Evolutionary conservation across 2,113 vertebrate species (phyloP).

Genomic region (Aphyosemion australe): DNA sequence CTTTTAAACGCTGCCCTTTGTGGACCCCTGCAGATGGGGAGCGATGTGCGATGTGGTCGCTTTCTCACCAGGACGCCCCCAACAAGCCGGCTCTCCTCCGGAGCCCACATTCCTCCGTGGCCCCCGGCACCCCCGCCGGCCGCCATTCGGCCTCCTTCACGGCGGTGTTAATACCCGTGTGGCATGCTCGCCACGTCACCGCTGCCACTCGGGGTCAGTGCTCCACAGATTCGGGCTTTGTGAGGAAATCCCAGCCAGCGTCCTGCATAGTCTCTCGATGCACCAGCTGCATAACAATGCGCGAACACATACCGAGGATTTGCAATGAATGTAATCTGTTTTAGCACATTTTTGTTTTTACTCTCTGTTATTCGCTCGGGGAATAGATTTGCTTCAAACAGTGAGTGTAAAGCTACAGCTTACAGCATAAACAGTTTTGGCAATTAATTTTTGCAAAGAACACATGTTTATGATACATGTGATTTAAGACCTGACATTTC

Average conservation of each 20-base stretch:
- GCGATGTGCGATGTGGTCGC: slow-evolving; percentile 28
- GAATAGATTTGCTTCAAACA: background rate
- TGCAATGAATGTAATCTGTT: slow-evolving; percentile 22
- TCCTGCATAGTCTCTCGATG: slow-evolving; percentile 2
- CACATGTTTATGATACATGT: slow-evolving; percentile 26
- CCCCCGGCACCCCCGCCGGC: slow-evolving; percentile 22
- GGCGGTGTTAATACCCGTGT: slow-evolving; percentile 49
- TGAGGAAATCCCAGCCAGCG: slow-evolving; percentile 31
- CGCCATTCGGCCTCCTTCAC: slow-evolving; percentile 1
- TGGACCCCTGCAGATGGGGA: slow-evolving; percentile 52
- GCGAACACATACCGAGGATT: slow-evolving; percentile 28
- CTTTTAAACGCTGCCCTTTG: slow-evolving; percentile 47
- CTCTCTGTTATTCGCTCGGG: slow-evolving; percentile 42
- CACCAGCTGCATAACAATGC: background rate
- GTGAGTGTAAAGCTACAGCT: background rate
- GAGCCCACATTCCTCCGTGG: slow-evolving; percentile 16
- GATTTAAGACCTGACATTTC: slow-evolving; percentile 25
- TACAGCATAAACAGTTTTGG: slow-evolving; percentile 16
- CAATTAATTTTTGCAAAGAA: slow-evolving; percentile 36
- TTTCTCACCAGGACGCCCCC: slow-evolving; percentile 37
- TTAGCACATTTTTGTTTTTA: slow-evolving; percentile 35
- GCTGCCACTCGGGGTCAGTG: slow-evolving; percentile 15
- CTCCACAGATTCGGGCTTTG: background rate
- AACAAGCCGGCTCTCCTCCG: slow-evolving; percentile 48
- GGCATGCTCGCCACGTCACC: slow-evolving; percentile 2